Evolutionary conservation across 2,888 invertebrate genomes (phyloP).

Genomic region (Notodonta dromedarius): DNA sequence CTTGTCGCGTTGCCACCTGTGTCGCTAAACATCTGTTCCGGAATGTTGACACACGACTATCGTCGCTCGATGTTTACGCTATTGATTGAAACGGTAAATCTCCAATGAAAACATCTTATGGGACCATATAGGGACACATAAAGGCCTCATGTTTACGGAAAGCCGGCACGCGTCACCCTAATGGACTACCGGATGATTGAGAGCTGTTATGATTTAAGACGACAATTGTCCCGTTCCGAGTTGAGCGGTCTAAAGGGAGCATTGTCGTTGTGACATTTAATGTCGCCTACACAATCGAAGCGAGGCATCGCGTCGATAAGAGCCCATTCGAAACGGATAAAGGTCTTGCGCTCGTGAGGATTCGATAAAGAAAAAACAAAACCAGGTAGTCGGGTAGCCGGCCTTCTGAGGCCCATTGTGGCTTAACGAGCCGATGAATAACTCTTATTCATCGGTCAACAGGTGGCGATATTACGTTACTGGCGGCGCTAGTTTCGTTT

Average conservation of each 20-base stretch:
- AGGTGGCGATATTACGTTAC: slow-evolving; percentile 63
- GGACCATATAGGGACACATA: slow-evolving; percentile 49
- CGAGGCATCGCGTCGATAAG: slow-evolving; percentile 55
- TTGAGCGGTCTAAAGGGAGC: slow-evolving; percentile 58
- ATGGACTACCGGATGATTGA: slow-evolving; percentile 57
- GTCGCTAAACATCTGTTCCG: slow-evolving; percentile 55
- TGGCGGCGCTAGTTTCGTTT: slow-evolving; percentile 55
- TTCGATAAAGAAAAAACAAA: slow-evolving; percentile 46
- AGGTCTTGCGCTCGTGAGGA: slow-evolving; percentile 36
- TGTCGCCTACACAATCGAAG: slow-evolving; percentile 67
- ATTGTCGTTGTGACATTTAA: slow-evolving; percentile 70
- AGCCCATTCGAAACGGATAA: slow-evolving; percentile 50
- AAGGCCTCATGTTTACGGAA: slow-evolving; percentile 62
- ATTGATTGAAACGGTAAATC: slow-evolving; percentile 64
- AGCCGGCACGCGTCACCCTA: slow-evolving; percentile 60
- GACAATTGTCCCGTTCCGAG: slow-evolving; percentile 53
- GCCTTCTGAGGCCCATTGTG: slow-evolving; percentile 67
- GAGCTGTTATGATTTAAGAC: slow-evolving; percentile 64
- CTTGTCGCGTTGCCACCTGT: slow-evolving; percentile 58
- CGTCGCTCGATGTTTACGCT: slow-evolving; percentile 52
- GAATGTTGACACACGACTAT: slow-evolving; percentile 57
- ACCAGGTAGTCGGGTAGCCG: slow-evolving; percentile 61
- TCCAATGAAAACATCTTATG: slow-evolving; percentile 45
- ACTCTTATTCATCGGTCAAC: slow-evolving; percentile 50
- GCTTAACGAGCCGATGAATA: slow-evolving; percentile 72